These are phyloP conservation scores for Lathamus discolor DNA, from an alignment of 2,113 vertebrate species.

Conservation along the genomic window DNA sequence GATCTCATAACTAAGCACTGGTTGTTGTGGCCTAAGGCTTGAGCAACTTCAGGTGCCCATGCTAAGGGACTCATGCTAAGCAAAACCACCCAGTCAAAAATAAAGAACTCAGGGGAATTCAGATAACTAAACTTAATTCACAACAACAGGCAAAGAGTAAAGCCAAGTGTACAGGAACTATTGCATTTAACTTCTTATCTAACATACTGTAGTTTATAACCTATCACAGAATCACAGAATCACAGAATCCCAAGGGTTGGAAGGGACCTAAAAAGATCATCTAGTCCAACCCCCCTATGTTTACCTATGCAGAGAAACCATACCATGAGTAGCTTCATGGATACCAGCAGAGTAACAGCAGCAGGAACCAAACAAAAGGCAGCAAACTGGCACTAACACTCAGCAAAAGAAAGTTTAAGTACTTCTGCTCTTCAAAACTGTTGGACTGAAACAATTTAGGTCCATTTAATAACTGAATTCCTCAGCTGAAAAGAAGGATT, in stretches of 20 bases:
- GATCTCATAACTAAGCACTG: neutral
- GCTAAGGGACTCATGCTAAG: neutral
- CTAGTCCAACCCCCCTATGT: too few relatives aligned
- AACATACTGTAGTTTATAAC: neutral
- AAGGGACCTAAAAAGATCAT: too few relatives aligned
- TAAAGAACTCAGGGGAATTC: neutral
- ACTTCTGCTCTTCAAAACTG: neutral
- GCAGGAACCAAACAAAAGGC: neutral
- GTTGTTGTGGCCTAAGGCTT: neutral
- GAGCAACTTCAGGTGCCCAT: neutral
- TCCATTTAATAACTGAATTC: neutral
- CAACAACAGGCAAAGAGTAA: neutral
- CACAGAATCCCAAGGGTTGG: too few relatives aligned
- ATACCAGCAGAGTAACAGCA: neutral
- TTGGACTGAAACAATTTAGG: neutral
- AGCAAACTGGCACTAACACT: neutral
- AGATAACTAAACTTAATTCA: neutral
- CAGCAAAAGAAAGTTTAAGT: neutral
- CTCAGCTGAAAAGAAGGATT: neutral
- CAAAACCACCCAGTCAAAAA: neutral
- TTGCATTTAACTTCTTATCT: neutral
- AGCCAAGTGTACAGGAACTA: neutral
- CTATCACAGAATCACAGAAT: too few relatives aligned
- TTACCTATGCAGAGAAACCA: neutral
- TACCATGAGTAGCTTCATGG: neutral